Evolutionary conservation across 2,888 invertebrate species (phyloP), one percentile per base, ranked within the genome.

Genomic region (Pyrocoelia pectoralis): DNA sequence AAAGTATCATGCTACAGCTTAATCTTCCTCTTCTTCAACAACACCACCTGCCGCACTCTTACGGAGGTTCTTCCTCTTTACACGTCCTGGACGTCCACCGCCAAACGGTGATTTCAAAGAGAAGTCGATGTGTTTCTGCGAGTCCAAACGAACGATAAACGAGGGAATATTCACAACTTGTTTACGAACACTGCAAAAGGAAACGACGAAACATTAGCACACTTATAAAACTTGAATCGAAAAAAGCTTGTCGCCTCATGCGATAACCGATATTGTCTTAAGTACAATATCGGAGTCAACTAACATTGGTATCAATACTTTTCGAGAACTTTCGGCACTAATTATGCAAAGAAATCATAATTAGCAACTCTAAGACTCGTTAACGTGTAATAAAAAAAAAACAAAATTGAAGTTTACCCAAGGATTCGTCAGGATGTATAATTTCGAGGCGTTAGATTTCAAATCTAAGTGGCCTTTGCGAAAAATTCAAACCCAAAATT

Each of bases 81-180:
- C 99, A 83, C 98, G 98, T 58, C 99, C 99, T 67, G 98, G 94
- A 65, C 98, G 90, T 80, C 98, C 99, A 83, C 98, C 98, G 80
- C 98, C 98, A 88, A 97, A 98, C 73, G 99, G 98, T 58, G 98
- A 98, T 82, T 97, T 97, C 81, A 98, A 86, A 0, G 98, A 97
- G 90, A 96, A 96, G 87, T 97, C 96, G 73, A 96, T 96, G 86
- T 96, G 95, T 80, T 98, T 99, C 83, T 98, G 97, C 0, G 96
- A 97, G 84, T 98, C 98, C 83, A 98, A 85, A 59, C 98, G 92
- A 38, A 98, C 98, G 71, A 98, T 88, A 84, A 97, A 99, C 50
- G 97, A 97, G 65, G 98, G 98, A 80, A 98, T 95, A 85, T 98
- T 98, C 74, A 98, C 99, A 70, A 99, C 96, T 84, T 99, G 99